Base-by-base conservation (phyloP, 1,140 invertebrate species). In the Steinernema khuongi region DNA sequence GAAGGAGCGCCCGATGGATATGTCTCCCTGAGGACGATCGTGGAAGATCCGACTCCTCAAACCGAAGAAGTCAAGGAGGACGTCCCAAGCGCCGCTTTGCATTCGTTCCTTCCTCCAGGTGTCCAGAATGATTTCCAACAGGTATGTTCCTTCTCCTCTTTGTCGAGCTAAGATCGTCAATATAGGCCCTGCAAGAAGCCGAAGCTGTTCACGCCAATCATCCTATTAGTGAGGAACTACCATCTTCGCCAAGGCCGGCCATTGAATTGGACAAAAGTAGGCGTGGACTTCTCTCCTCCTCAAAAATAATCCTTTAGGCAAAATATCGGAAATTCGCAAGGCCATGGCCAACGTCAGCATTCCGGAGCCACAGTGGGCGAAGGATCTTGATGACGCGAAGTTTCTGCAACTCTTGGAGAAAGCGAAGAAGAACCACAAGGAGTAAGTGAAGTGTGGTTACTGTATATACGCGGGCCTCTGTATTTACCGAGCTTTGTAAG, bases 341-440 rank as follows among this genome's bases (percentile, higher is more conserved):
- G 22, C 26, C 50, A 60, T 60, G 50, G 50, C 50, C 7, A 60
- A 60, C 50, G 50, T 60, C 7, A 60, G 50, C 50, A 60, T 60
- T 26, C 50, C 50, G 7, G 50, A 60, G 22, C 50, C 50, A 11
- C 26, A 60, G 4, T 60, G 50, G 50, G 50, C 50, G 14, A 60
- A 60, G 19, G 50, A 60, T 60, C 50, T 60, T 2, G 7, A 22
- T 22, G 50, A 60, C 50, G 26, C 50, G 50, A 60, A 60, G 50
- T 14, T 60, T 11, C 50, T 60, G 11, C 14, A 60, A 22, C 50
- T 60, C 26, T 22, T 60, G 50, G 50, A 60, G 50, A 60, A 60
- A 22, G 4, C 26, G 50, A 60, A 60, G 22, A 11, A 22, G 4
- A 60, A 60, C 14, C 14, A 60, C 14, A 7, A 22, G 19, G 50